These are phyloP conservation scores for Imbricaverruca yamaguchii DNA, from an alignment of 2,888 invertebrate species.

Conservation along the genomic window DNA sequence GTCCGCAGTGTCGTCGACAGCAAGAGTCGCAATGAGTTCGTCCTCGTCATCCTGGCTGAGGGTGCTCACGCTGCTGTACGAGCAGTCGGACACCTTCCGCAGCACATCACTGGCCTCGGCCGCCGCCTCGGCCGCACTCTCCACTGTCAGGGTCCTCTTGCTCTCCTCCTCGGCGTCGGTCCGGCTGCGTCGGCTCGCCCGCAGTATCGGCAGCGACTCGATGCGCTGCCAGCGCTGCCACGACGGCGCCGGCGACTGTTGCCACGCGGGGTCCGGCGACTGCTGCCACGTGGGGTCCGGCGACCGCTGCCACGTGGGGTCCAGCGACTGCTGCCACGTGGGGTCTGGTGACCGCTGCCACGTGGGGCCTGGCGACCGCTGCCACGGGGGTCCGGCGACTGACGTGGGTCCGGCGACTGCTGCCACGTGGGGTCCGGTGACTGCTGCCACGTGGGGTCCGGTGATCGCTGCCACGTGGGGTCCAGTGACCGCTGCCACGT, in stretches of 20 bases:
- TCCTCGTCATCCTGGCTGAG: conserved; percentile 62
- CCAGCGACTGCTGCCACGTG: background rate
- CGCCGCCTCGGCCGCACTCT: background rate
- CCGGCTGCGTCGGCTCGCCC: background rate
- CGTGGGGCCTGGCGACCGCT: no score
- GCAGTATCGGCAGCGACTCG: background rate
- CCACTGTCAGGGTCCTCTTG: background rate
- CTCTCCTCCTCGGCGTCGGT: background rate
- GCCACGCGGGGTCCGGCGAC: no score
- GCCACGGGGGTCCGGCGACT: background rate
- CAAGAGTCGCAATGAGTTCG: conserved; percentile 38
- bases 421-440: no score
- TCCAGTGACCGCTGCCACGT: background rate
- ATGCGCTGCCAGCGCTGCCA: no score
- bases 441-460: background rate
- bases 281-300: background rate
- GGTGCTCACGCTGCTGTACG: conserved; percentile 39
- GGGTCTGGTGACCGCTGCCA: background rate
- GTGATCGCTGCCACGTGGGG: background rate
- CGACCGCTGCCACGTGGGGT: background rate
- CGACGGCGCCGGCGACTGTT: no score
- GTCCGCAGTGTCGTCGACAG: no score
- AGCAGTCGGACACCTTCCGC: background rate
- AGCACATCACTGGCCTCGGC: background rate
- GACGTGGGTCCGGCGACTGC: no score